These are phyloP conservation scores for Pteronotus mesoamericanus DNA, from an alignment of 2,797 vertebrate genomes.

Conservation along the genomic window DNA sequence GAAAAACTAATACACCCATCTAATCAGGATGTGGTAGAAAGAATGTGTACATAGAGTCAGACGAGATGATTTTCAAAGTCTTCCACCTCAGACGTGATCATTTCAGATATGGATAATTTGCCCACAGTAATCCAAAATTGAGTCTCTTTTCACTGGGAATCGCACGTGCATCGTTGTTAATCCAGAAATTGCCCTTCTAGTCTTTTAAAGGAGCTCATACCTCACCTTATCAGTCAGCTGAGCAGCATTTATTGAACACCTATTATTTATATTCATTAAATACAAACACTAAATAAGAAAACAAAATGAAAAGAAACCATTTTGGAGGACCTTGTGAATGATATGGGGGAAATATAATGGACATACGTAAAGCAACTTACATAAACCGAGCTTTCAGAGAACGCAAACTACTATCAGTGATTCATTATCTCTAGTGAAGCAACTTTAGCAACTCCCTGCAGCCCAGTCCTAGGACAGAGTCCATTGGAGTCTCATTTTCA, in stretches of 20 bases:
- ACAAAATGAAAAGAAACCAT: background rate
- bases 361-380: background rate
- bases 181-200: background rate
- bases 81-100: background rate
- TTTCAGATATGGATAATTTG: background rate
- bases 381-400: background rate
- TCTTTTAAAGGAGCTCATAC: background rate
- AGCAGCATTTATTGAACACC: background rate
- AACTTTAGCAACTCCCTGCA: background rate
- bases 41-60: background rate
- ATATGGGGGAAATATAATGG: background rate
- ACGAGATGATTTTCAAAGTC: background rate
- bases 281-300: background rate
- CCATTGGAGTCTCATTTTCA: background rate
- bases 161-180: background rate
- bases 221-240: background rate
- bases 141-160: background rate
- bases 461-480: background rate
- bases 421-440: background rate
- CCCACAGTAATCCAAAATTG: background rate
- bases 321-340: background rate
- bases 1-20: background rate
- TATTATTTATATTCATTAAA: background rate
- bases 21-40: background rate
- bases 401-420: background rate